Conservation (phyloP, 2,888 invertebrate genomes). For the Caenorhabditis sp. region DNA sequence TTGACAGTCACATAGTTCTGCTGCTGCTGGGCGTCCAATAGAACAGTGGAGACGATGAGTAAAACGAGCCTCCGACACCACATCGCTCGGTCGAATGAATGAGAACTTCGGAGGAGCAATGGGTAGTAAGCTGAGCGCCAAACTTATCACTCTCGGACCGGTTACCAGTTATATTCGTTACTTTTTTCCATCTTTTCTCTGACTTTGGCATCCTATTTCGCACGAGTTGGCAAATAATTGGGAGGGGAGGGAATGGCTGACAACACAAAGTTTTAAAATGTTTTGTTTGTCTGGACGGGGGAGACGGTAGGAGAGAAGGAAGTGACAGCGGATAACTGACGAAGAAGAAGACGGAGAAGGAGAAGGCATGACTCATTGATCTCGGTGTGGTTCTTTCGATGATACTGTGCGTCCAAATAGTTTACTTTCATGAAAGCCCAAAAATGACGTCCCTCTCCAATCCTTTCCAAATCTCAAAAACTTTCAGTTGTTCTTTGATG, state of each 20-base stretch:
- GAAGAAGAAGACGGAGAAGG: constrained; percentile 3
- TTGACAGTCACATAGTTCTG: constrained; percentile 61
- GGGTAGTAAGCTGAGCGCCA: constrained; percentile 1
- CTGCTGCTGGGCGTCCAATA: constrained; percentile 5
- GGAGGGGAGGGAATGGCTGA: not conserved
- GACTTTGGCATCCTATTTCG: constrained; percentile 30
- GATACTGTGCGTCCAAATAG: too few species aligned
- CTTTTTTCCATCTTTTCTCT: constrained; percentile 2
- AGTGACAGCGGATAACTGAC: too few species aligned
- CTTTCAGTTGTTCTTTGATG: too few species aligned
- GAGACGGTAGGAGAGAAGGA: not conserved
- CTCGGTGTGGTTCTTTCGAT: constrained; percentile 5
- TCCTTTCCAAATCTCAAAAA: too few species aligned
- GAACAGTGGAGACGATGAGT: not conserved
- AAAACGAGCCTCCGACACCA: not conserved
- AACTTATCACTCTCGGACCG: constrained; percentile 36
- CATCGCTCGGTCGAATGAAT: not conserved
- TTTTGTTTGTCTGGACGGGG: constrained; percentile 22
- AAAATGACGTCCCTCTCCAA: not conserved
- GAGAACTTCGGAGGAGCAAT: not conserved
- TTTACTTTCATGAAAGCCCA: too few species aligned
- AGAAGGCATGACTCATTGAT: constrained; percentile 29
- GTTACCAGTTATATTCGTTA: constrained; percentile 44
- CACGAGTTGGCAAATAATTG: constrained; percentile 18
- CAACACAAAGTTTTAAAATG: constrained; percentile 26